Conservation (phyloP, 2,797 vertebrate species). For the Sebastes oblongus region DNA sequence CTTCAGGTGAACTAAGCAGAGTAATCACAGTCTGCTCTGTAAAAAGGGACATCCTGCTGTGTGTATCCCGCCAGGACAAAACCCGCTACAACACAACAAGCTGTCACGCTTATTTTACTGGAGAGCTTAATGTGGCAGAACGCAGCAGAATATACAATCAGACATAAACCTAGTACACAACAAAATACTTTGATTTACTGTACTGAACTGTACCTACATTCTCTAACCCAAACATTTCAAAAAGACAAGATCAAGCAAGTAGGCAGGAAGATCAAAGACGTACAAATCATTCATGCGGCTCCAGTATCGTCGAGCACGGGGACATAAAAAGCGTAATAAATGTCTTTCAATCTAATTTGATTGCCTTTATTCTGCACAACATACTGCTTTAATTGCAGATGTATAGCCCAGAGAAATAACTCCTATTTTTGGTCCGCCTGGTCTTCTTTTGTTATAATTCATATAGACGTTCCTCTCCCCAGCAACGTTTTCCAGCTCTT, state of each 20-base stretch:
- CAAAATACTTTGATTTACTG: not conserved
- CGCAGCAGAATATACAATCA: not conserved
- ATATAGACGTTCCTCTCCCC: not conserved
- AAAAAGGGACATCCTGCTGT: conserved; percentile 7
- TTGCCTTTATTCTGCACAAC: not conserved
- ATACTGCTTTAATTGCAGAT: not conserved
- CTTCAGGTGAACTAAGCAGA: conserved; percentile 26
- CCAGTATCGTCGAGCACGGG: not conserved
- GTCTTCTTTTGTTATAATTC: not conserved
- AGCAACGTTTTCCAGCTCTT: too few relatives aligned
- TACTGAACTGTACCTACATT: not conserved
- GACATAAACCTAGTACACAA: not conserved
- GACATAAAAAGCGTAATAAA: not conserved
- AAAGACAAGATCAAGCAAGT: not conserved
- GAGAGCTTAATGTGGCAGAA: conserved; percentile 11
- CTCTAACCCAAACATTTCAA: not conserved
- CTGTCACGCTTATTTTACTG: not conserved
- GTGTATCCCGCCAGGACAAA: conserved; percentile 4
- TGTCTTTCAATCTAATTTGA: not conserved
- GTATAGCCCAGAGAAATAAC: not conserved
- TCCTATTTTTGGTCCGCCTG: not conserved
- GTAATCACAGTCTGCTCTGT: conserved; percentile 26
- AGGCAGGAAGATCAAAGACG: not conserved
- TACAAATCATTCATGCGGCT: not conserved
- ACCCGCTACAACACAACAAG: conserved; percentile 11